Evolutionary conservation across 2,797 vertebrate species (phyloP), one percentile per base, ranked within the genome.

Genomic region (Falco peregrinus): DNA sequence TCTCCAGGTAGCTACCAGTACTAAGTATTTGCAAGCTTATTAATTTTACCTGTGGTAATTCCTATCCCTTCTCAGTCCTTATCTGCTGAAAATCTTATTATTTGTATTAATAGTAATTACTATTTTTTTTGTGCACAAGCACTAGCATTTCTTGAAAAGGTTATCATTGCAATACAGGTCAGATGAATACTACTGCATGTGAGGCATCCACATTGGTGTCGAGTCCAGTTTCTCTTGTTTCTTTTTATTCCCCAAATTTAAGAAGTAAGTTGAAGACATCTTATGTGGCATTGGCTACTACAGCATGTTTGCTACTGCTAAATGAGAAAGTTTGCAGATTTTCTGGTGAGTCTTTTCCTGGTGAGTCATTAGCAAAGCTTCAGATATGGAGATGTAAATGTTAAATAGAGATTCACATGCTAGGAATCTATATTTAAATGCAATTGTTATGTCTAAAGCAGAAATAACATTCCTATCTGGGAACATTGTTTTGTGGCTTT

Each of bases 141-240:
- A 60, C 8, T 31, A 45, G 17, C 5, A 71, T 26, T 25, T 11
- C 21, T 86, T 64, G 59, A 39, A 70, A 61, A 67, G 21, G 4
- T 51, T 71, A 24, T 67, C 5, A 25, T 6, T 68, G 16, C 6
- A 50, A 33, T 73, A 41, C 11, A 14, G 0, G 0, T 24, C 29
- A 59, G 25, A 17, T 50, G 43, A 79, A 75, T 61, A 10, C 6
- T 51, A 48, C 31, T 63, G 35, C 31, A 17, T 12, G 12, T 22
- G 16, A 63, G 57, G 29, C 16, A 48, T 47, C 28, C 16, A 41
- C 2, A 0, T 13, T 50, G 22, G 29, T 54, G 15, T 17, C n/a
- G 35, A 53, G 14, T 48, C 78, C 57, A 39, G 47, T 35, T 77
- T 69, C 14, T 51, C 22, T 61, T 61, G 14, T 67, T 82, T 13